Evolutionary conservation across 2,888 invertebrate species (phyloP), one percentile per base, ranked within the genome.

Genomic region (Boloria selene): DNA sequence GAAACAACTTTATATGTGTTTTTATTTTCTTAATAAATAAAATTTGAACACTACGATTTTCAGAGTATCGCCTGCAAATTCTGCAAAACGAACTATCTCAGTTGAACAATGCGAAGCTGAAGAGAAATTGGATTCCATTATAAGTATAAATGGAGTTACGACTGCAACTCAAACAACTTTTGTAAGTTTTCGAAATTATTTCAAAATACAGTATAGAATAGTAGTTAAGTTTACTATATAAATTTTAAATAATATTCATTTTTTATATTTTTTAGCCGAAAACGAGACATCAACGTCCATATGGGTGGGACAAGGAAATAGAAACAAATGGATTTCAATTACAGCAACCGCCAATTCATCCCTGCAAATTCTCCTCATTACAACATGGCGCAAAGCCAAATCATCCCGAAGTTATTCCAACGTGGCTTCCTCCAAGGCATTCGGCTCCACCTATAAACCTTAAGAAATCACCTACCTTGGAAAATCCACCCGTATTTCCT

Each of bases 111-210:
- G 84, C 4, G 87, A 85, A 59, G 84, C 85, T 22, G 89, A 89
- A 71, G 89, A 88, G 67, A 84, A 82, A 75, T 74, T 92, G 62
- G 91, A 92, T 70, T 90, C 91, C 38, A 86, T 91, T 68, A 87
- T 91, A 68, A 90, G 89, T 78, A 75, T 91, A 77, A 93, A 93
- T 81, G 93, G 93, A 51, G 92, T 93, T 73, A 93, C 93, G 66
- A 94, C 94, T 73, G 95, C 95, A 70, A 95, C 95, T 54, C 96
- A 96, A 90, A 96, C 96, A 65, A 96, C 96, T 78, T 94, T 96
- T 92, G 96, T 96, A 90, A 94, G 95, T 92, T 75, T 67, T 22
- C 47, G 56, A 66, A 5, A 38, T 26, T n/a, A 26, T 52, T 62
- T 55, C 55, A 72, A 74, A 75, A 14, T 45, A 13, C 45, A 47